phyloP scores from a whole-genome alignment of 2,888 invertebrate species.

The Tineola bisselliella region DNA sequence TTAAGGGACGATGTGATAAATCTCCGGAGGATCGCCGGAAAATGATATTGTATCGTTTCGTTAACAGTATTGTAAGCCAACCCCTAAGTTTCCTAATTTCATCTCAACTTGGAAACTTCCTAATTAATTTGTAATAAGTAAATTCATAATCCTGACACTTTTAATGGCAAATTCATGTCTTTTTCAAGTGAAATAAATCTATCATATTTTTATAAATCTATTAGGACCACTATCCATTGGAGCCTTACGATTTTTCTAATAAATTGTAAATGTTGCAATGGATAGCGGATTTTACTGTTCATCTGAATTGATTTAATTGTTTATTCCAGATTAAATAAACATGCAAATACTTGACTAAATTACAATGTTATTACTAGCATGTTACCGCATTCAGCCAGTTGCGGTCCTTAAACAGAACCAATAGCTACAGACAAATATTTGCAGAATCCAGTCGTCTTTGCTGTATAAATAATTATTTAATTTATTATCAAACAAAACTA shows the following conservation, averaged over 20 bases:
- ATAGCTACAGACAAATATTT: no score
- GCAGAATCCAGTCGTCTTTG: no score
- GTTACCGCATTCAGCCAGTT: no score
- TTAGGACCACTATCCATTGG: not conserved
- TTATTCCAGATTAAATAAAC: no score
- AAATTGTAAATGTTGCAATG: no score
- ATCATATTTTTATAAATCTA: not conserved
- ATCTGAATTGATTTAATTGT: no score
- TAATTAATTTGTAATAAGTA: constrained; percentile 13
- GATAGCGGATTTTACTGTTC: no score
- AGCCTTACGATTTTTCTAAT: no score
- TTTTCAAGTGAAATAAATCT: not conserved
- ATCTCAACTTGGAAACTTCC: constrained; percentile 6
- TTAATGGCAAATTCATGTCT: constrained; percentile 10
- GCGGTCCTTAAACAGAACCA: no score
- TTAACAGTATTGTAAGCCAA: not conserved
- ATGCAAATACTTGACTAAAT: no score
- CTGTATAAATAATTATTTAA: no score
- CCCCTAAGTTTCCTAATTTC: not conserved
- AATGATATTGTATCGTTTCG: not conserved
- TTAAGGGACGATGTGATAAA: not conserved
- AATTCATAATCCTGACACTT: constrained; percentile 13
- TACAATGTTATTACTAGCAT: no score
- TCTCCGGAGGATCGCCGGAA: not conserved
- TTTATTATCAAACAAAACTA: not conserved